phyloP scores from a whole-genome alignment of 2,888 invertebrate genomes.

The Silvanus unidentatus region DNA sequence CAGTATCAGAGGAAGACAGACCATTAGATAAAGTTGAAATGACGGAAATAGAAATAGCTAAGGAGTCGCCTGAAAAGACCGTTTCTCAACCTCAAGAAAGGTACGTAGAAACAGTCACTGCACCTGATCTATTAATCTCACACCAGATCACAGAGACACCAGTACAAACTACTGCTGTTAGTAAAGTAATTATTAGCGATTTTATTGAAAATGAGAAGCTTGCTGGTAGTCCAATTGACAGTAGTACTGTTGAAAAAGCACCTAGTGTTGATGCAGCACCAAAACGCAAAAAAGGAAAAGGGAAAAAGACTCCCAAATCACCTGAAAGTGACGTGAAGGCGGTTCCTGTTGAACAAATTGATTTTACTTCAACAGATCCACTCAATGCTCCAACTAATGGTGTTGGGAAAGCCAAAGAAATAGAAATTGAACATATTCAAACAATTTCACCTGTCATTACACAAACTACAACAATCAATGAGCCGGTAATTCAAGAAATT shows the following conservation, averaged over 20 bases:
- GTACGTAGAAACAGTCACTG: conserved; percentile 40
- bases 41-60: conserved; percentile 3
- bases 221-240: conserved; percentile 27
- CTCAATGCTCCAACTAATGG: conserved; percentile 17
- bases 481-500: no score
- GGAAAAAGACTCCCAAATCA: conserved; percentile 16
- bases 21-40: conserved; percentile 4
- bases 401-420: conserved; percentile 21
- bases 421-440: no score
- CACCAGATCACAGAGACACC: conserved; percentile 18
- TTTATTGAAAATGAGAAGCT: conserved; percentile 32
- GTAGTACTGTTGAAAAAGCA: conserved; percentile 36
- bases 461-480: not conserved
- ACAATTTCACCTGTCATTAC: not conserved
- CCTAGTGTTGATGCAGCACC: conserved; percentile 33
- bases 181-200: conserved; percentile 17
- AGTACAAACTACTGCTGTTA: conserved; percentile 13
- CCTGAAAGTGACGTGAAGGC: conserved; percentile 29
- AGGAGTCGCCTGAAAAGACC: conserved; percentile 2
- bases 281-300: conserved; percentile 23
- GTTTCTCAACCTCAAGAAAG: conserved; percentile 40
- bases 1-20: no score
- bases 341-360: conserved; percentile 17
- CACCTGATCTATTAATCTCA: conserved; percentile 32
- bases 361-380: conserved; percentile 19